These are phyloP conservation scores for Gephyroberyx darwinii DNA, from an alignment of 2,797 vertebrate genomes.

Conservation along the genomic window DNA sequence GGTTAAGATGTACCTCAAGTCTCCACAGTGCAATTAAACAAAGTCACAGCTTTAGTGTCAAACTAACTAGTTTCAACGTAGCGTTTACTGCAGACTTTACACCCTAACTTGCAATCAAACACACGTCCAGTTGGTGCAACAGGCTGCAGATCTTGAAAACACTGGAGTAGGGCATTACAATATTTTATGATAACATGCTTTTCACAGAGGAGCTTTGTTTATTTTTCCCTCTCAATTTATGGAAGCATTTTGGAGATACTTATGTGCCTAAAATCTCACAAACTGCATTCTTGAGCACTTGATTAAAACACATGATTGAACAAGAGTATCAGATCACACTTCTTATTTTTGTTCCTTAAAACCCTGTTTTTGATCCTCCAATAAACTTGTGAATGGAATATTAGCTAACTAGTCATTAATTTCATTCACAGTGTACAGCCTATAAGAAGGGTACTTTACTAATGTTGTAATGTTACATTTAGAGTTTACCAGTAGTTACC, in stretches of 20 bases:
- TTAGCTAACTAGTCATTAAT: constrained; percentile 52
- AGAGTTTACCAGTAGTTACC: constrained; percentile 36
- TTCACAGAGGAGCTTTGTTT: constrained; percentile 36
- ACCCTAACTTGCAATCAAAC: constrained; percentile 15
- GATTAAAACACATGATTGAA: constrained; percentile 39
- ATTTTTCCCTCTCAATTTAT: constrained; percentile 40
- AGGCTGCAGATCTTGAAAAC: not conserved
- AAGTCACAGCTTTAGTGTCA: constrained; percentile 1
- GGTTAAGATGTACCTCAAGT: too few relatives aligned
- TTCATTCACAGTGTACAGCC: constrained; percentile 14
- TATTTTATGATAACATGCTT: constrained; percentile 16
- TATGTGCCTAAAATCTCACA: constrained; percentile 64
- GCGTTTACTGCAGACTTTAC: constrained; percentile 22
- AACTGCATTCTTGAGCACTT: constrained; percentile 58
- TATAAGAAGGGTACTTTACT: not conserved
- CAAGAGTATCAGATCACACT: not conserved
- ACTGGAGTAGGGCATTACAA: constrained; percentile 9
- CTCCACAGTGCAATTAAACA: too few relatives aligned
- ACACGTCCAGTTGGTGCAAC: constrained; percentile 4
- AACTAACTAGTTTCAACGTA: constrained; percentile 13
- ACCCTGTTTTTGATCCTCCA: constrained; percentile 27
- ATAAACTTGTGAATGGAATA: constrained; percentile 67
- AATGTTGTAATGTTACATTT: not conserved
- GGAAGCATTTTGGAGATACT: constrained; percentile 27
- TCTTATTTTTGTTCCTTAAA: constrained; percentile 26